Conservation (phyloP, 2,888 invertebrate species). For the Microctonus brassicae region DNA sequence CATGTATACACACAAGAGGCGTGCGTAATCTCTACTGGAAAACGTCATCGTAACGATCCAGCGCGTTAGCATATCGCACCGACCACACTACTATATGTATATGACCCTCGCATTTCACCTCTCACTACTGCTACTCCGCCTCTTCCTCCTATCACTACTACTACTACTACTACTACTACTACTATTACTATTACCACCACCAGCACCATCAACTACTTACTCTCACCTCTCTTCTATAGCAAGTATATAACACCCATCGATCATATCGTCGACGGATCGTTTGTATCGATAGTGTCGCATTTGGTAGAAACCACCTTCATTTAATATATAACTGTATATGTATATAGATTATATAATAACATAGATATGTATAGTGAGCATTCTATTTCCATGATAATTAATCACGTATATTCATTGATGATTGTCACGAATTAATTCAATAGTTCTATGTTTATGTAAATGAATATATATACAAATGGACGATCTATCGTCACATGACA, state of each 20-base stretch:
- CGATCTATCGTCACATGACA: neutral
- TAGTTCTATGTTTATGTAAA: neutral
- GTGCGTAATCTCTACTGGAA: conserved; percentile 43
- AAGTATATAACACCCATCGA: conserved; percentile 34
- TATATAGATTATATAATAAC: neutral
- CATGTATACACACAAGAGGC: conserved; percentile 10
- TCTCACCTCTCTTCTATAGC: conserved; percentile 3
- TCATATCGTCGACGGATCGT: conserved; percentile 37
- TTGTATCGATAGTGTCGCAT: conserved; percentile 37
- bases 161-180: no score
- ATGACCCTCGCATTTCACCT: conserved; percentile 8
- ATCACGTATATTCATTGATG: conserved; percentile 35
- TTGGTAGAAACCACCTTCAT: conserved; percentile 15
- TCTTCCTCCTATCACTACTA: neutral
- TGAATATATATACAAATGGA: neutral
- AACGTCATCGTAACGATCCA: conserved; percentile 44
- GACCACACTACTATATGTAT: conserved; percentile 9
- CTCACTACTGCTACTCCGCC: conserved; percentile 1
- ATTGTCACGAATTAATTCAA: conserved; percentile 36
- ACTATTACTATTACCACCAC: neutral
- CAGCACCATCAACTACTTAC: neutral
- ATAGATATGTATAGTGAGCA: conserved; percentile 12
- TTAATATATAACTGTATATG: neutral
- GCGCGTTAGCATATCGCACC: conserved; percentile 41
- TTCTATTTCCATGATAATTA: conserved; percentile 36